Percentiles rank a stretch among this genome's conserved stretches.
phyloP scores from a whole-genome alignment of 1,140 invertebrate genomes.

The Stegodyphus mimosarum region DNA sequence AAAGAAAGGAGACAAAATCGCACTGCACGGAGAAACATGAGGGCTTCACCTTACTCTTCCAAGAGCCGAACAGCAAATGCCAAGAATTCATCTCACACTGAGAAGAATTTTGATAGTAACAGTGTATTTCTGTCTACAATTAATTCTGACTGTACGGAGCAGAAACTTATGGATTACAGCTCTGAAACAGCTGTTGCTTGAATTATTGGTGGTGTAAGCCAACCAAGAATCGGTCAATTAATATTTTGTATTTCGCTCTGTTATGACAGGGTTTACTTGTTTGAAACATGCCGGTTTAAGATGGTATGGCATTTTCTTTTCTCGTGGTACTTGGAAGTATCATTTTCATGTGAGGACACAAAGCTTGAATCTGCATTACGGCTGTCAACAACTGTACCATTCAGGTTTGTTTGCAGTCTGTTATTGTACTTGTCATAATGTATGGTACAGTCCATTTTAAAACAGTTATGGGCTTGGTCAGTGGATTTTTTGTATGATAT shows the following conservation, averaged over 20 bases:
- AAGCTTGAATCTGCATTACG: background rate
- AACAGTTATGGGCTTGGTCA: background rate
- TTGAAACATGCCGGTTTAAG: background rate
- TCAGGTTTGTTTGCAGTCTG: background rate
- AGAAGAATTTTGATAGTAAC: background rate
- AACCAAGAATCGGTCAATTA: background rate
- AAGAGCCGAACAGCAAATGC: background rate
- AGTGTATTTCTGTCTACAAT: background rate
- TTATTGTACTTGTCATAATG: background rate
- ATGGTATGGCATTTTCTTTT: background rate
- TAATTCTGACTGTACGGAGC: background rate
- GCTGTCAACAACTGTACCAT: background rate
- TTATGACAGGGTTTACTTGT: background rate
- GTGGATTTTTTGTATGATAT: too few species aligned
- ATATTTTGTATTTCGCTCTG: constrained; percentile 9
- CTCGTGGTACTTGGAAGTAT: background rate
- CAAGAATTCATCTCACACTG: background rate
- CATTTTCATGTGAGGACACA: background rate
- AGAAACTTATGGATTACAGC: constrained; percentile 14
- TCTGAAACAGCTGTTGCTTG: constrained; percentile 55
- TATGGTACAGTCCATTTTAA: background rate
- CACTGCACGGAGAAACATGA: constrained; percentile 79
- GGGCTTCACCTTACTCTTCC: constrained; percentile 77
- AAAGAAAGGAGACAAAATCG: constrained; percentile 85
- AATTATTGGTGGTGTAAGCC: background rate